A percentile compares a stretch with the other conserved stretches of the same genome.
Conservation (phyloP, 2,888 invertebrate species). For the Ashinkailepas kermadecensis region DNA sequence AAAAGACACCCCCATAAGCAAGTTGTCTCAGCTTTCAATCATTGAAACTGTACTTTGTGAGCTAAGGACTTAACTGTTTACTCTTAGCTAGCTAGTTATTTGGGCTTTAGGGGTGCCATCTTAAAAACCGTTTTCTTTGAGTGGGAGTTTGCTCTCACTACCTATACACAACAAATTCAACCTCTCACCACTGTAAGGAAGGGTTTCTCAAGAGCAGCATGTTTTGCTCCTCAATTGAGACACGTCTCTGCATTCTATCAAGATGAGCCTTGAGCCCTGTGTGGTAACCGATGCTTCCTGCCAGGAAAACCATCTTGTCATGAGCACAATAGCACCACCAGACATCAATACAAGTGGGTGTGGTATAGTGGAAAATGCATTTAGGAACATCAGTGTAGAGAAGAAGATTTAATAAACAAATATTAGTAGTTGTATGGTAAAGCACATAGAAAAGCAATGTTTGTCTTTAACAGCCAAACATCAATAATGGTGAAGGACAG, state of each 20-base stretch:
- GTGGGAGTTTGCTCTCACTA: no score
- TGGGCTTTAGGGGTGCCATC: neutral
- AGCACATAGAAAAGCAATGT: neutral
- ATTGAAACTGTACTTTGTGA: no score
- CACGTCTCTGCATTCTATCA: neutral
- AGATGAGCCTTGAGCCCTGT: neutral
- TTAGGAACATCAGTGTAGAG: no score
- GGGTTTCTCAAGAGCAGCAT: conserved; percentile 1
- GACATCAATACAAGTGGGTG: neutral
- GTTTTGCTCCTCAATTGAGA: neutral
- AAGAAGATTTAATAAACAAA: neutral
- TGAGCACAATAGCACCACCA: neutral
- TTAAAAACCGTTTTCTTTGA: neutral
- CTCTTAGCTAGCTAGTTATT: no score
- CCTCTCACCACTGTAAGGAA: neutral
- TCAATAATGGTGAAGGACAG: no score
- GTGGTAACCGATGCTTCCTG: conserved; percentile 2
- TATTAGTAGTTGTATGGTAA: neutral
- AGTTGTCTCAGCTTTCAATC: no score
- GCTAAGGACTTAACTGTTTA: no score
- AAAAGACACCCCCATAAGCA: no score
- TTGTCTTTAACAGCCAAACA: no score
- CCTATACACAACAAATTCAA: no score
- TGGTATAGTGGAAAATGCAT: no score
- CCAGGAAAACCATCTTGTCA: no score